phyloP scores from a whole-genome alignment of 2,797 vertebrate species.

The Mycteria americana region DNA sequence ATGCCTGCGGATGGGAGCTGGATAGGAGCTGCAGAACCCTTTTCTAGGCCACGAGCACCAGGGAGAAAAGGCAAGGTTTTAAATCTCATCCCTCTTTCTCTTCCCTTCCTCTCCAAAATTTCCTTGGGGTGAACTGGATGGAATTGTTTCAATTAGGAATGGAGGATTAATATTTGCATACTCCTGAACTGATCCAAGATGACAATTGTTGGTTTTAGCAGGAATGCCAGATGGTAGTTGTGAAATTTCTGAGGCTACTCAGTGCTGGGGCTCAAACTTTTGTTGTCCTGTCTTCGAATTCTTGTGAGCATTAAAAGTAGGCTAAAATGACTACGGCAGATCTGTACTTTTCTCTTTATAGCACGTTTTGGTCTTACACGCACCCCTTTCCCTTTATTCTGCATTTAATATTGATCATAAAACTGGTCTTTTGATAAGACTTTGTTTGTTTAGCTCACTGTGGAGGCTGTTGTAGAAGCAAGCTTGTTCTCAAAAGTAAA shows the following conservation, averaged over 20 bases:
- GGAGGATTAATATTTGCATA: neutral
- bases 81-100: neutral
- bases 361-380: neutral
- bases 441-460: neutral
- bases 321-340: neutral
- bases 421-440: neutral
- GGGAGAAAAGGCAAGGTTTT: constrained; percentile 84
- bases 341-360: neutral
- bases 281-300: neutral
- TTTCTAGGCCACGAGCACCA: constrained; percentile 75
- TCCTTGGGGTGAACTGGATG: neutral
- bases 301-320: neutral
- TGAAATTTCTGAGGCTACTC: neutral
- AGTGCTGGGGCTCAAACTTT: neutral
- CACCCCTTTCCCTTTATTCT: neutral
- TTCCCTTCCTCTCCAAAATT: neutral
- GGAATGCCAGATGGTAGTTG: neutral
- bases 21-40: constrained; percentile 79
- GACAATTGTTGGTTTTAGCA: neutral
- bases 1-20: constrained; percentile 89
- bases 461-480: neutral
- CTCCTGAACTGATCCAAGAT: neutral
- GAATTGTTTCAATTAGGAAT: neutral
- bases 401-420: neutral
- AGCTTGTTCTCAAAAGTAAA: neutral